Base-by-base conservation (phyloP, 2,113 vertebrate species). In the Rhinoderma darwinii region DNA sequence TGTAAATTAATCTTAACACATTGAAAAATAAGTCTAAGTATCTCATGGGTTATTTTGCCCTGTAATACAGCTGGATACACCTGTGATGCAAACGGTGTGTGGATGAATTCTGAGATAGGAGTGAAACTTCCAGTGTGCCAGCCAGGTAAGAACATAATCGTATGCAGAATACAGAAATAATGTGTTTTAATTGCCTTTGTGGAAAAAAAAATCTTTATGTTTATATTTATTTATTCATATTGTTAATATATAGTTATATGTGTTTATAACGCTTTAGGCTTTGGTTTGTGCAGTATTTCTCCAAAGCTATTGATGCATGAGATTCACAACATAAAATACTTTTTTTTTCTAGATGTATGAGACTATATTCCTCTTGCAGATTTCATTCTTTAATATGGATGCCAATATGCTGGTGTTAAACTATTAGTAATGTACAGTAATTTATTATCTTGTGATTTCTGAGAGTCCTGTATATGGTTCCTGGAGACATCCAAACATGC, bases 31-130 rank as follows among this genome's bases (percentile, higher is more conserved):
- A n/a, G n/a, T n/a, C n/a, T 30, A 50, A 2, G 4, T 17, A 20
- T 50, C 10, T 44, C 12, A 75, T 75, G 72, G n/a, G 5, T 50
- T 32, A 20, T 18, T 30, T 35, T 51, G 20, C 8, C 18, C 50
- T 86, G 37, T 47, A 1, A 12, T 47, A 37, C 88, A 98, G 97
- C 91, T 86, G 91, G 90, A 17, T 98, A 96, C 87, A 93, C 20
- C 0, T 98, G 97, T 0, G 92, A 95, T 0, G 92, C 90, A 0
- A 89, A 89, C 0, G 96, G 96, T 22, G n/a, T 89, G 10, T 98
- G 97, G 97, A 92, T 88, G 9, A 96, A 94, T 4, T 88, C 93
- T 86, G 93, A 95, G 6, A 88, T 95, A 41, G 96, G 95, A 20
- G 91, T 86, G 25, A 89, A 88, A 4, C 91, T 92, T 54, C 96